Base-by-base conservation (phyloP, 1,140 invertebrate genomes). In the Anadara kagoshimensis region DNA sequence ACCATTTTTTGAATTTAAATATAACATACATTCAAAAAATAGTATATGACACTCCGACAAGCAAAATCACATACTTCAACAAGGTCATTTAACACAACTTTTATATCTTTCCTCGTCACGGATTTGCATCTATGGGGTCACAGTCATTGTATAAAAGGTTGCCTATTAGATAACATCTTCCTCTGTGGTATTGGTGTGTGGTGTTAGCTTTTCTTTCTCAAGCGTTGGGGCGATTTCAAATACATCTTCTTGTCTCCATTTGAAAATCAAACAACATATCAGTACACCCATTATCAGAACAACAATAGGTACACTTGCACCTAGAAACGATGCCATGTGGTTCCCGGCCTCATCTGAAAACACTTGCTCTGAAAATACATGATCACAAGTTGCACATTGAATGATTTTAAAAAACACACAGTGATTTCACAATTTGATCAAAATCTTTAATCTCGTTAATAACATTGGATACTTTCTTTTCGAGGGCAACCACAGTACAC, bases 221-320 rank as follows among this genome's bases (percentile, higher is more conserved):
- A 2, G 7, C 29, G 29, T 2, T 36, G 29, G 2, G 29, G 29
- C 7, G 29, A 36, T 36, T 3, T 36, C 29, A 36, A 36, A 64
- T 53, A 64, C 51, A 44, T 64, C 62, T 22, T 64, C 62, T 64
- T 49, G 49, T n/a, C 62, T 64, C 62, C 62, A 64, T n/a, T 64
- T 64, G 5, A 49, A 51, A 3, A 64, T 49, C 4, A 64, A 49
- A 51, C 62, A 64, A 41, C 49, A 14, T 5, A 64, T 64, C 1
- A 64, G 16, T 10, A 45, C 49, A 8, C n/a, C 62, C 62, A 64
- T 64, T 20, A 64, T 49, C 18, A 49, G 53, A n/a, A 64, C 18
- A 24, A 64, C 62, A 12, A 64, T 53, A n/a, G 62, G 49, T 29
- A 64, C 62, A 64, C 62, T 64, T 5, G 53, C 36, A 53, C 62